Percentiles rank a stretch among this genome's conserved stretches.
Conservation (phyloP, 1,140 invertebrate genomes). For the Bicyclus anynana region DNA sequence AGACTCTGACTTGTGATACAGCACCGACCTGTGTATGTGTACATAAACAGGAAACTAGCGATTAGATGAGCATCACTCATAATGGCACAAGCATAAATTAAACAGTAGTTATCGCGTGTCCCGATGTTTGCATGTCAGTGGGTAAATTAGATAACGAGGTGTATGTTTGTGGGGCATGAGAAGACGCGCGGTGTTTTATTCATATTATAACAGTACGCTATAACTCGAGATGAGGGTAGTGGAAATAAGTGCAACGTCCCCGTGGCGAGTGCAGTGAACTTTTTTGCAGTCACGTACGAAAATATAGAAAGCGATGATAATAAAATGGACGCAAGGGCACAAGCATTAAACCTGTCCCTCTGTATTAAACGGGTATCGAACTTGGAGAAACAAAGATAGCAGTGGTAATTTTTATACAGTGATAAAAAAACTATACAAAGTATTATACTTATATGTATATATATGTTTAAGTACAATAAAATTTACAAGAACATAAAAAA, state of each 20-base stretch:
- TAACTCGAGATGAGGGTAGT: slow-evolving; percentile 25
- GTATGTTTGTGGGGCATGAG: slow-evolving; percentile 38
- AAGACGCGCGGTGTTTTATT: slow-evolving; percentile 30
- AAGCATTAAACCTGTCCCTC: slow-evolving; percentile 42
- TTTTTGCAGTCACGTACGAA: slow-evolving; percentile 43
- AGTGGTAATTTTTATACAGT: neutral
- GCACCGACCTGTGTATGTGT: slow-evolving; percentile 18
- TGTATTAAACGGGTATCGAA: slow-evolving; percentile 27
- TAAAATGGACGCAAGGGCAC: slow-evolving; percentile 51
- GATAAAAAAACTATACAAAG: neutral
- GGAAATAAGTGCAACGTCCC: slow-evolving; percentile 41
- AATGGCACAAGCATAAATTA: slow-evolving; percentile 35
- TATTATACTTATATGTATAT: neutral
- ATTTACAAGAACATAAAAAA: no score
- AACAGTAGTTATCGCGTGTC: slow-evolving; percentile 35
- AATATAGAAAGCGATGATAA: slow-evolving; percentile 48
- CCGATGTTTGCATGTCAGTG: slow-evolving; percentile 47
- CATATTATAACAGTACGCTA: slow-evolving; percentile 18
- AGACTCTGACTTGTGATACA: neutral
- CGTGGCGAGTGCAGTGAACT: slow-evolving; percentile 54
- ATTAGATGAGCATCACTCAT: slow-evolving; percentile 35
- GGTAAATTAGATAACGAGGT: slow-evolving; percentile 57
- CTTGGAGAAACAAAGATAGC: slow-evolving; percentile 17
- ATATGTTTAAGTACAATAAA: no score
- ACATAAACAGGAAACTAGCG: slow-evolving; percentile 32